These are phyloP conservation scores for Pheucticus melanocephalus DNA, from an alignment of 2,113 vertebrate genomes.

Conservation along the genomic window DNA sequence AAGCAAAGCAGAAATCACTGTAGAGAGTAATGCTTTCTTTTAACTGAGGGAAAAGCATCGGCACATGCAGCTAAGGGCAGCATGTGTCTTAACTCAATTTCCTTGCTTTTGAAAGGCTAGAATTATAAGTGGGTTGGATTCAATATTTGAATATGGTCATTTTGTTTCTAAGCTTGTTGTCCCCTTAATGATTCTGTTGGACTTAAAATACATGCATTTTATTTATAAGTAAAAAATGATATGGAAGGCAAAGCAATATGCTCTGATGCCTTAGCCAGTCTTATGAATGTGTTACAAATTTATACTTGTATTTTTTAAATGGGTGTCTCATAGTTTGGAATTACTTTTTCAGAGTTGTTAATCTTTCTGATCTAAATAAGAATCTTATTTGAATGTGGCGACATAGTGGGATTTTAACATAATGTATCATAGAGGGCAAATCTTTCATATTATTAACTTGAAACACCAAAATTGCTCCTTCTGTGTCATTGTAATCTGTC, in stretches of 20 bases:
- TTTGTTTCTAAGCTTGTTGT: constrained; percentile 20
- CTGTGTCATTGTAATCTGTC: constrained; percentile 47
- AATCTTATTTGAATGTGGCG: constrained; percentile 53
- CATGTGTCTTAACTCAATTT: constrained; percentile 4
- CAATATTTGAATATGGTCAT: neutral
- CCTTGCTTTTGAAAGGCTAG: neutral
- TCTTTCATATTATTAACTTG: constrained; percentile 46
- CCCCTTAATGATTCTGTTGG: neutral
- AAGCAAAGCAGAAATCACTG: constrained; percentile 14
- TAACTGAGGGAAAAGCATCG: neutral
- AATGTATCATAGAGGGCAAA: constrained; percentile 30
- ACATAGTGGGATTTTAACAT: constrained; percentile 44
- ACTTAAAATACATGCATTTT: neutral
- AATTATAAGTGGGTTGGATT: neutral
- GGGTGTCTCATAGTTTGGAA: constrained; percentile 59
- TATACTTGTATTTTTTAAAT: constrained; percentile 35
- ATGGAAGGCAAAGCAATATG: neutral
- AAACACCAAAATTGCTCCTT: constrained; percentile 42
- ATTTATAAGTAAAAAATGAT: neutral
- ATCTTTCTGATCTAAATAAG: constrained; percentile 65
- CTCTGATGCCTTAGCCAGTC: neutral
- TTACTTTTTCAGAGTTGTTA: constrained; percentile 57
- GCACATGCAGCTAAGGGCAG: neutral
- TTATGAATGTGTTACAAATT: neutral
- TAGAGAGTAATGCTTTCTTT: constrained; percentile 20